Conservation (phyloP, 2,113 vertebrate species). For the Accipiter cooperii region DNA sequence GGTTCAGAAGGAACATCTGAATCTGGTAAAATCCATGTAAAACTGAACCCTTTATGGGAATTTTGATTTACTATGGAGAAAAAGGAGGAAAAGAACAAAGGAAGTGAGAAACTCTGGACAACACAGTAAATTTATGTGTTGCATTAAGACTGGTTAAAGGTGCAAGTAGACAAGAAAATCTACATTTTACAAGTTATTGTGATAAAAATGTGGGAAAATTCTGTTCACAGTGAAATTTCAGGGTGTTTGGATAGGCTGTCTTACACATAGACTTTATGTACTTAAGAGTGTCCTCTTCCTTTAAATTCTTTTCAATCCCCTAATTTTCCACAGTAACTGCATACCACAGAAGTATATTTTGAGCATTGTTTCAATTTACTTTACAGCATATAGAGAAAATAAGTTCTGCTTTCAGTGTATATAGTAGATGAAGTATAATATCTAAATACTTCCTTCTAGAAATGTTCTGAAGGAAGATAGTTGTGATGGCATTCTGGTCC, state of each 20-base stretch:
- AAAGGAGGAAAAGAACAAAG: neutral
- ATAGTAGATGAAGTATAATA: too few species aligned
- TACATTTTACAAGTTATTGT: neutral
- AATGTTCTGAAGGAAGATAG: neutral
- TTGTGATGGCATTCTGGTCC: neutral
- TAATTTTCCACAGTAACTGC: neutral
- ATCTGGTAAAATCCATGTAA: neutral
- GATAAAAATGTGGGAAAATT: neutral
- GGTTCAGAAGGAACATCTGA: neutral
- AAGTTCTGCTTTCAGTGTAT: neutral
- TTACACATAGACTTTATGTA: neutral
- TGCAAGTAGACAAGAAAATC: neutral
- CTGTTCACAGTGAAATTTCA: neutral
- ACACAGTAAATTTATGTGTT: neutral
- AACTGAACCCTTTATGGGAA: neutral
- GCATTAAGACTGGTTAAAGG: neutral
- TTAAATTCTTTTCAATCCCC: neutral
- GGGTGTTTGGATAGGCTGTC: neutral
- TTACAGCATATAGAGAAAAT: neutral
- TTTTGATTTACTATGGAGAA: neutral
- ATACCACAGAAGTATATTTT: neutral
- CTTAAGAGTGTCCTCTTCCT: neutral
- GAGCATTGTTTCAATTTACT: neutral
- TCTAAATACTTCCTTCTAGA: neutral
- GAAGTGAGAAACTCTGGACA: neutral